Percentiles rank a stretch among this genome's conserved stretches.
These are phyloP conservation scores for Drosophila ohnishii DNA, from an alignment of 1,140 invertebrate species.

Conservation along the genomic window DNA sequence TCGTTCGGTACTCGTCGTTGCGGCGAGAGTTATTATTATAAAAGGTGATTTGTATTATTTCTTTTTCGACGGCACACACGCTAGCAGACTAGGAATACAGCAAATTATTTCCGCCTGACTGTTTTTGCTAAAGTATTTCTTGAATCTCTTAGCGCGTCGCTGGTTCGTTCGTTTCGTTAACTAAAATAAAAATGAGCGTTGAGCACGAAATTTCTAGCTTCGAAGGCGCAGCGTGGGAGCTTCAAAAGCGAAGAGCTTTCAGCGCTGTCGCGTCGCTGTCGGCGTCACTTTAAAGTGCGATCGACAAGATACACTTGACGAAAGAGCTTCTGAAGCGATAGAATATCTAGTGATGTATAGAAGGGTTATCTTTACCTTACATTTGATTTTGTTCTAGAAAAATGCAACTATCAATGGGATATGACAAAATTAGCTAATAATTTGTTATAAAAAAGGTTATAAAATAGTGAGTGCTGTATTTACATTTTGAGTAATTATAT, in stretches of 20 bases:
- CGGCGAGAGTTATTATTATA: constrained; percentile 33
- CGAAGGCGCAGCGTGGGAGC: constrained; percentile 39
- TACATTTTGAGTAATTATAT: too few species aligned
- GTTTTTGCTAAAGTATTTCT: constrained; percentile 39
- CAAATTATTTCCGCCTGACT: constrained; percentile 53
- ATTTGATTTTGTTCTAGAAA: neutral
- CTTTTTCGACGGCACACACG: constrained; percentile 34
- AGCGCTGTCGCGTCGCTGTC: constrained; percentile 18
- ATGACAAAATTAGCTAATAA: neutral
- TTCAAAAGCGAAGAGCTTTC: constrained; percentile 41
- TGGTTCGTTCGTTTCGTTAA: constrained; percentile 79
- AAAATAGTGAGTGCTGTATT: too few species aligned
- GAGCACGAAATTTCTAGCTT: constrained; percentile 51
- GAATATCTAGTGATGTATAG: neutral
- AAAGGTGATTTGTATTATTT: constrained; percentile 26
- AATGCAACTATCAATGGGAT: neutral
- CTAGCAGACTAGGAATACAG: constrained; percentile 45
- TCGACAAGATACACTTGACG: constrained; percentile 30
- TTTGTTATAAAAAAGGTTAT: too few species aligned
- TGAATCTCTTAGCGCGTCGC: constrained; percentile 60
- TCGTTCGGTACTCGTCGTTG: constrained; percentile 44
- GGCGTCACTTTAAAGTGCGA: constrained; percentile 63
- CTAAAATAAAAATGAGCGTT: constrained; percentile 73
- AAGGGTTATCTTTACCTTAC: neutral
- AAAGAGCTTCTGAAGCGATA: constrained; percentile 6